phyloP scores from a whole-genome alignment of 2,888 invertebrate genomes.

The Crepidodera aurea region DNA sequence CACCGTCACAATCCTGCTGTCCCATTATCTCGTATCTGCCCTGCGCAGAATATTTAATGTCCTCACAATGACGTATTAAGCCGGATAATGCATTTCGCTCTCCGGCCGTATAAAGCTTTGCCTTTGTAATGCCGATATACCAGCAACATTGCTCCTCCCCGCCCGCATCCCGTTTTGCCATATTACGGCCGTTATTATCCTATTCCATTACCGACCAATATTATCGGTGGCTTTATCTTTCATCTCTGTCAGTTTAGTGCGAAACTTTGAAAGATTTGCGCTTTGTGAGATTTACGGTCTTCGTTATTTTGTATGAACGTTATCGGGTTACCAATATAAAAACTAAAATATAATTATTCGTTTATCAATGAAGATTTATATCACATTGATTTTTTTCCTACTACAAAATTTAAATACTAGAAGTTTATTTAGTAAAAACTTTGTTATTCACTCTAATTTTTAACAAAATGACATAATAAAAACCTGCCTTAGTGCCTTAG shows the following conservation, averaged over 20 bases:
- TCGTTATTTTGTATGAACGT: neutral
- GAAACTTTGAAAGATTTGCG: neutral
- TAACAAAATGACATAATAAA: too few species aligned
- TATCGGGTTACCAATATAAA: neutral
- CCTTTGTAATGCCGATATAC: conserved; percentile 41
- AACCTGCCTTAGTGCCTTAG: too few species aligned
- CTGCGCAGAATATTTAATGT: conserved; percentile 35
- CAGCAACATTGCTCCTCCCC: conserved; percentile 21
- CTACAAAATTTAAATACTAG: too few species aligned
- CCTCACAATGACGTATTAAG: conserved; percentile 42
- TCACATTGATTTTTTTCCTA: too few species aligned
- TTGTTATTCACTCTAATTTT: too few species aligned
- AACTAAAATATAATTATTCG: too few species aligned
- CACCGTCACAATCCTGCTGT: neutral
- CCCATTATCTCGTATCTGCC: neutral
- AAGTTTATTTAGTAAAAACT: too few species aligned
- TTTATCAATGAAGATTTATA: too few species aligned
- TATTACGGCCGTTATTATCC: conserved; percentile 34
- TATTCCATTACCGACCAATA: conserved; percentile 36
- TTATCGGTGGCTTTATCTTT: conserved; percentile 35
- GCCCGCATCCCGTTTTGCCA: conserved; percentile 17
- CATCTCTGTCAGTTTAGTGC: neutral
- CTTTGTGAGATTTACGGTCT: neutral
- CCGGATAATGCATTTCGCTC: conserved; percentile 43
- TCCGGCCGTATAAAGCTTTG: conserved; percentile 35